phyloP scores from a whole-genome alignment of 2,113 vertebrate genomes.

The Strix uralensis region DNA sequence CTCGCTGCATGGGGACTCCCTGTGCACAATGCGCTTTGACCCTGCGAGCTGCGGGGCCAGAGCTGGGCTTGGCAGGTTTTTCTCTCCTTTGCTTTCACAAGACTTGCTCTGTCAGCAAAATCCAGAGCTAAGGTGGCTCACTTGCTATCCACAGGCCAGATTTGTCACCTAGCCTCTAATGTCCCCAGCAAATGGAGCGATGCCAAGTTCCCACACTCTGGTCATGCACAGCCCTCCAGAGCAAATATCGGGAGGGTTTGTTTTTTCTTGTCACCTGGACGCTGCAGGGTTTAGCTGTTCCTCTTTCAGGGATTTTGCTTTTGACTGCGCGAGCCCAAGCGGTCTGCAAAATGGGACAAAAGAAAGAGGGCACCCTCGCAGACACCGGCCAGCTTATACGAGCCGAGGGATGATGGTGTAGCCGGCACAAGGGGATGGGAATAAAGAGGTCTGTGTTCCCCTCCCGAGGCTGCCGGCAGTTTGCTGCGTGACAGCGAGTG shows the following conservation, averaged over 20 bases:
- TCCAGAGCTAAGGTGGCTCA: not conserved
- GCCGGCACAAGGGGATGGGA: not conserved
- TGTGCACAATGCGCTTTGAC: not conserved
- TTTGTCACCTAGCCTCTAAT: not conserved
- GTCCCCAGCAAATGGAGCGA: not conserved
- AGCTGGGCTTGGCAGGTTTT: conserved; percentile 16
- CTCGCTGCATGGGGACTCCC: not conserved
- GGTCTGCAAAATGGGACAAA: not conserved
- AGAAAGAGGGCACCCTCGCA: not conserved
- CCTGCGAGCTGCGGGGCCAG: not conserved
- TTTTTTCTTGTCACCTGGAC: not conserved
- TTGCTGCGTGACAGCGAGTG: not conserved
- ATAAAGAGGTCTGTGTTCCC: conserved; percentile 20
- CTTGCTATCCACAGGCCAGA: not conserved
- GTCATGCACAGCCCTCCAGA: not conserved
- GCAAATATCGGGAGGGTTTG: not conserved
- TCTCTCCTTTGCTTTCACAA: not conserved
- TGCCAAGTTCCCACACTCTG: conserved; percentile 2
- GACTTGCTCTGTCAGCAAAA: conserved; percentile 22
- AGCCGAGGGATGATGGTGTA: not conserved
- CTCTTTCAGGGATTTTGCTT: not conserved
- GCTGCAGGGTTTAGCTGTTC: not conserved
- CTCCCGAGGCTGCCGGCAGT: not conserved
- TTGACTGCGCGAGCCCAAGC: accelerated
- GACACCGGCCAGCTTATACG: accelerated